phyloP scores from a whole-genome alignment of 2,888 invertebrate species.

The Calameuta filiformis region DNA sequence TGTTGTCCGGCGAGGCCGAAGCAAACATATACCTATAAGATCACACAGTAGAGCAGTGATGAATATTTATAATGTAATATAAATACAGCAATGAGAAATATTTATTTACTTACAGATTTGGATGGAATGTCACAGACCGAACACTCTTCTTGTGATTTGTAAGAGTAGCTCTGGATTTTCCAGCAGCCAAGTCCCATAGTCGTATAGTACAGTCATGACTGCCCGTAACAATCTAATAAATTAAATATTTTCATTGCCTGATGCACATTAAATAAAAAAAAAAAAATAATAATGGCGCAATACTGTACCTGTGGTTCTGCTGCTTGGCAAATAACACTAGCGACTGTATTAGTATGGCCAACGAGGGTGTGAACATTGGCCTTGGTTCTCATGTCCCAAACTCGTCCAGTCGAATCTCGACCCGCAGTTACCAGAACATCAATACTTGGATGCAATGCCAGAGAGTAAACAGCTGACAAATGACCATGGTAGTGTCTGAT shows the following conservation, averaged over 20 bases:
- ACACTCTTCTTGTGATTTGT: conserved; percentile 99
- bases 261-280: neutral
- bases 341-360: conserved; percentile 98
- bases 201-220: conserved; percentile 97
- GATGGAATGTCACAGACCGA: conserved; percentile 81
- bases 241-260: neutral
- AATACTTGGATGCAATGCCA: conserved; percentile 94
- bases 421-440: conserved; percentile 96
- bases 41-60: conserved; percentile 22
- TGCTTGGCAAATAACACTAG: conserved; percentile 92
- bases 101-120: conserved; percentile 70
- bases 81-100: neutral
- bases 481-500: conserved; percentile 99
- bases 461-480: conserved; percentile 93
- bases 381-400: conserved; percentile 99
- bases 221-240: conserved; percentile 83
- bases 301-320: conserved; percentile 85
- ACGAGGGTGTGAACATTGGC: conserved; percentile 96
- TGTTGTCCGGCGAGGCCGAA: conserved; percentile 97
- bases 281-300: conserved; percentile 37
- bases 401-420: conserved; percentile 93
- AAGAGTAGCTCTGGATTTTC: conserved; percentile 91
- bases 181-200: conserved; percentile 97
- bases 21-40: conserved; percentile 87
- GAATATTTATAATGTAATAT: neutral